A percentile compares a stretch with the other conserved stretches of the same genome.
These are phyloP conservation scores for Trichoplusia ni DNA, from an alignment of 1,140 invertebrate genomes.

Conservation along the genomic window DNA sequence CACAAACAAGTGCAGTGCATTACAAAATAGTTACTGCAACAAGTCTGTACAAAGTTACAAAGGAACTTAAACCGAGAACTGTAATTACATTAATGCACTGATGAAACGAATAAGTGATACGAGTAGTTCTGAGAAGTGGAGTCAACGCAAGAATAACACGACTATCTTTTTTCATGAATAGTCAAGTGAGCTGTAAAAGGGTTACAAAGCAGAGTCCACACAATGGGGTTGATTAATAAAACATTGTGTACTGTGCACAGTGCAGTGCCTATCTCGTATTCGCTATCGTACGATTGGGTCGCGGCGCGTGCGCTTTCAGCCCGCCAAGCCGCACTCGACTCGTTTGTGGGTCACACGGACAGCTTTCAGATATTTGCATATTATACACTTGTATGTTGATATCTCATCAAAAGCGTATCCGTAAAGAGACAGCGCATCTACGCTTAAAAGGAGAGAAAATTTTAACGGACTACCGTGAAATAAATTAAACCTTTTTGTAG, in stretches of 20 bases:
- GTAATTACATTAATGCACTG: conserved; percentile 8
- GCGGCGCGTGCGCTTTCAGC: conserved; percentile 34
- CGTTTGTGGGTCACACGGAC: conserved; percentile 46
- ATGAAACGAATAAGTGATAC: background rate
- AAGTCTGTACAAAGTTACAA: too few relatives aligned
- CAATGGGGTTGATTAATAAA: conserved; percentile 70
- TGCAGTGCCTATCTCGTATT: conserved; percentile 46
- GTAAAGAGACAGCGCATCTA: conserved; percentile 24
- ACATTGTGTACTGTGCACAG: conserved; percentile 52
- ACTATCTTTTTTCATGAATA: conserved; percentile 42
- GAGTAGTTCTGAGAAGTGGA: background rate
- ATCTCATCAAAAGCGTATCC: conserved; percentile 19
- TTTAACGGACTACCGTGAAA: background rate
- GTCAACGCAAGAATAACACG: background rate
- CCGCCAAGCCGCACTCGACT: background rate
- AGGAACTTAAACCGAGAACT: conserved; percentile 1
- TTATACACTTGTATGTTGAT: conserved; percentile 34
- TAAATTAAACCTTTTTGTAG: background rate
- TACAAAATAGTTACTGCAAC: too few relatives aligned
- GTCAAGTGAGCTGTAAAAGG: conserved; percentile 53
- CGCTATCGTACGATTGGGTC: conserved; percentile 24
- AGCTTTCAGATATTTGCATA: conserved; percentile 55
- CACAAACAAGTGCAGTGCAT: too few relatives aligned
- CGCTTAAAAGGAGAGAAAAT: conserved; percentile 33
- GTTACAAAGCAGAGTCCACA: conserved; percentile 35